A percentile compares a stretch with the other conserved stretches of the same genome.
Conservation (phyloP, 2,888 invertebrate species). For the Byasa hedistus region DNA sequence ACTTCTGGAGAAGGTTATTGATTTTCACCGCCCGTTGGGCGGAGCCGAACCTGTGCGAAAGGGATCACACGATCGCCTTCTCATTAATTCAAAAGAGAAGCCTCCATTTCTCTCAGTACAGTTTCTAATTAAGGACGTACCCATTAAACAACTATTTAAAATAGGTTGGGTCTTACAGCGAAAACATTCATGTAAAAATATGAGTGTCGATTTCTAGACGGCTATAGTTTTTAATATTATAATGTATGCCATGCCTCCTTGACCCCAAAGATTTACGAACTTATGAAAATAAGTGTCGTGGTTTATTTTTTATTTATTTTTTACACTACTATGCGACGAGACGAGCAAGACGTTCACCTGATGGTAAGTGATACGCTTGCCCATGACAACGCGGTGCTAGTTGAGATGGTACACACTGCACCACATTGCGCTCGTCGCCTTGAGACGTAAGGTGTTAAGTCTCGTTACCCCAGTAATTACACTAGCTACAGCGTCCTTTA, state of each 20-base stretch:
- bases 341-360: no score
- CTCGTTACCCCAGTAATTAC: no score
- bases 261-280: slow-evolving; percentile 26
- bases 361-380: no score
- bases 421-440: no score
- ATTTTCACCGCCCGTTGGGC: slow-evolving; percentile 77
- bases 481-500: no score
- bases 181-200: slow-evolving; percentile 68
- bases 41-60: slow-evolving; percentile 75
- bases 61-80: slow-evolving; percentile 74
- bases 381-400: no score
- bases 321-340: no score
- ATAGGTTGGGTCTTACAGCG: slow-evolving; percentile 65
- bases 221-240: slow-evolving; percentile 46
- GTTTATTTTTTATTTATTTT: no score
- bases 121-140: slow-evolving; percentile 77
- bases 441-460: no score
- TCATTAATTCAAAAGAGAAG: slow-evolving; percentile 76
- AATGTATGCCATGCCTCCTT: slow-evolving; percentile 37
- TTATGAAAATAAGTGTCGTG: neutral
- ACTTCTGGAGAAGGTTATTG: slow-evolving; percentile 78
- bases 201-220: slow-evolving; percentile 54
- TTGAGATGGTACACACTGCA: no score
- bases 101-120: slow-evolving; percentile 67
- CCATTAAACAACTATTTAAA: slow-evolving; percentile 79